Base-by-base conservation (phyloP, 2,888 invertebrate genomes). In the Parnassius apollo region DNA sequence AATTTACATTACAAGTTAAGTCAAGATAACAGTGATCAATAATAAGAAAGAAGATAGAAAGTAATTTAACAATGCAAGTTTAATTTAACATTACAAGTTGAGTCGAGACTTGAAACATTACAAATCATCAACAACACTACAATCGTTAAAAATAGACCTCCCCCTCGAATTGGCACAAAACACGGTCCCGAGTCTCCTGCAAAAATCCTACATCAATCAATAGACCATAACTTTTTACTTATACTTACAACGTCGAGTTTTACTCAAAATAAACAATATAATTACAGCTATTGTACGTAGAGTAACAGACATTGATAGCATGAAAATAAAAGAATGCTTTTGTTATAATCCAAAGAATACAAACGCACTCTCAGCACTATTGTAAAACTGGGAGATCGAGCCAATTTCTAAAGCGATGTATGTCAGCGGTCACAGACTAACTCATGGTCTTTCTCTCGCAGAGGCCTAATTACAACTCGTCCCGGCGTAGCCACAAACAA, bases 391-490 rank as follows among this genome's bases (percentile, higher is more conserved):
- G 22, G 45, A 52, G 50, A 18, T 10, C 22, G 11, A 50, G 46
- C 56, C 46, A 56, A 46, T 56, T 56, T 46, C 25, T 46, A 46
- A 56, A 25, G 45, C 55, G 44, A 44, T 9, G 45, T 55, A 45
- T 12, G 22, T 11, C 49, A 49, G 48, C 48, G n/a, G 10, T 2
- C 3, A 9, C 54, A 13, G 54, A 9, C 42, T n/a, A 44, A 18
- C 42, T 18, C 42, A 35, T 35, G 35, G 35, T 7, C 52, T 11
- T 8, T 42, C 12, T 12, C 1, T 22, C 25, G 56, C 49, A 42
- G 46, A 60, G 56, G 55, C 51, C 55, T 56, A 61, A 61, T 61
- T 61, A 61, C 61, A 25, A 45, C 8, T 10, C 2, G 46, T 44
- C 9, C 58, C 12, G 45, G 49, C 46, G 57, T 48, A 22, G 10